These are phyloP conservation scores for Penaeus vannamei DNA, from an alignment of 1,140 invertebrate species.

Conservation along the genomic window DNA sequence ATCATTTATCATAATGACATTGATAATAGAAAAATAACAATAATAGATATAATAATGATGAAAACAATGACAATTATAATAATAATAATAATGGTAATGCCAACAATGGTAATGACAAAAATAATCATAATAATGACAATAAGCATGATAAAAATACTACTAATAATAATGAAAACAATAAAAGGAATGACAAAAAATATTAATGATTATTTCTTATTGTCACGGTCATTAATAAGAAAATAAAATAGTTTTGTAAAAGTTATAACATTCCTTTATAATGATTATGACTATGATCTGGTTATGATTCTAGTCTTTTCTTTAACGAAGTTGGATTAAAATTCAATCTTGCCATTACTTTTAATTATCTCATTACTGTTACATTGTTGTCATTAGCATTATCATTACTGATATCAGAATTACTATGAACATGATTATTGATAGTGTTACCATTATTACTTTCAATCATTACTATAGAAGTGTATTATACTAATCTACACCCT, in stretches of 20 bases:
- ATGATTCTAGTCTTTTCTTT: no score
- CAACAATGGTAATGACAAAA: not conserved
- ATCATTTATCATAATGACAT: no score
- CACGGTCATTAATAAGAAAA: not conserved
- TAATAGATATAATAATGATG: not conserved
- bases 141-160: not conserved
- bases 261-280: no score
- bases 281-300: no score
- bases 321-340: no score
- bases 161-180: not conserved
- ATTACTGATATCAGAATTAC: not conserved
- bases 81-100: not conserved
- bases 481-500: not conserved
- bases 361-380: not conserved
- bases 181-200: not conserved
- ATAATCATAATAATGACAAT: not conserved
- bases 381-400: no score
- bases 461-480: not conserved
- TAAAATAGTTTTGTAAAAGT: no score
- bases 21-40: not conserved
- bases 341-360: not conserved
- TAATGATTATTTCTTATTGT: not conserved
- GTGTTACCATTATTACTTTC: not conserved
- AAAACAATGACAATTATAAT: not conserved
- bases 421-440: not conserved